A percentile compares a stretch with the other conserved stretches of the same genome.
phyloP scores from a whole-genome alignment of 2,113 vertebrate species.

The Lepidothrix coronata region DNA sequence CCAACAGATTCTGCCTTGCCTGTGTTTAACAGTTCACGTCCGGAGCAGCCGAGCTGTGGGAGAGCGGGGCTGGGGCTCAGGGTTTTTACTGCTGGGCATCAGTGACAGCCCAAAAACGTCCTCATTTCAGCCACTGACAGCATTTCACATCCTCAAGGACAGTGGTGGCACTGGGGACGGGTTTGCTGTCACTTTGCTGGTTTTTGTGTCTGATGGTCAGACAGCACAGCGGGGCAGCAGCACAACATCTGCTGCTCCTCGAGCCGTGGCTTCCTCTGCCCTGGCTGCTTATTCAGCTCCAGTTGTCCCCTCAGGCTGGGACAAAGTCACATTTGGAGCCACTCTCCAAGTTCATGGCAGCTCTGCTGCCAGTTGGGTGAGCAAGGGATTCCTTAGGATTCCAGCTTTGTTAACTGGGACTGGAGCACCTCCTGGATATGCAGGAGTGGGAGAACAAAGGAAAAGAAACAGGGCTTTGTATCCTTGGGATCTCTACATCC shows the following conservation, averaged over 20 bases:
- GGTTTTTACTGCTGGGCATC: fast-evolving
- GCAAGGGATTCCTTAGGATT: background rate
- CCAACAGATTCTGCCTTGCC: background rate
- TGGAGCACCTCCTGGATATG: fast-evolving
- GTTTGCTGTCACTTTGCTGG: background rate
- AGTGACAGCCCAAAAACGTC: background rate
- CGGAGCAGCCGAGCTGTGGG: background rate
- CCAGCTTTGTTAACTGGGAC: background rate
- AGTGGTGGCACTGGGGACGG: fast-evolving
- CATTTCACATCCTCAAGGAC: background rate
- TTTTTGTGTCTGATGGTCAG: background rate
- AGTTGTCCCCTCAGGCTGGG: fast-evolving
- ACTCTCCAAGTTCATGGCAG: fast-evolving
- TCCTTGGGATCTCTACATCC: background rate
- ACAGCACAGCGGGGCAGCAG: background rate
- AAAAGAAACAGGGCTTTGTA: background rate
- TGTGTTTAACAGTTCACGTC: background rate
- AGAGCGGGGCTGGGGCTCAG: background rate
- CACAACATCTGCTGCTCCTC: background rate
- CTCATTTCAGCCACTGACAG: background rate
- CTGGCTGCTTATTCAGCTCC: background rate
- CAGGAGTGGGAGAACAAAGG: background rate
- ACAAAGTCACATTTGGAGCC: background rate
- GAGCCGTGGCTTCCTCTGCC: background rate
- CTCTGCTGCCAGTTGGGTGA: background rate